Evolutionary conservation across 2,888 invertebrate genomes (phyloP), one percentile per base, ranked within the genome.

Genomic region (Nematopogon swammerdamellus): DNA sequence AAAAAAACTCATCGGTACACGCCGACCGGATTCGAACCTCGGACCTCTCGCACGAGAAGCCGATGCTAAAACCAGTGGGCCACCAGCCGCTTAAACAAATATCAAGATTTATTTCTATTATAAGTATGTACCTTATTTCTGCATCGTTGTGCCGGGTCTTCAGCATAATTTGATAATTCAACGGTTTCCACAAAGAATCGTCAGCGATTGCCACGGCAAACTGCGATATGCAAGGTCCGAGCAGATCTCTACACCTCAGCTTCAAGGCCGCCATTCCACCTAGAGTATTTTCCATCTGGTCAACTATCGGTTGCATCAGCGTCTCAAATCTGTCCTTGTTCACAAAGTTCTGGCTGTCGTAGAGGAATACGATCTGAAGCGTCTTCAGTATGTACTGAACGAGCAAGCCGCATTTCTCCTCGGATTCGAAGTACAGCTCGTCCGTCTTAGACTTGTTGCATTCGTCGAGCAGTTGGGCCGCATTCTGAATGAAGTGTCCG

Each of bases 81-180:
- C n/a, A n/a, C n/a, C n/a, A n/a, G n/a, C n/a, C n/a, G n/a, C n/a
- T n/a, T n/a, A n/a, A n/a, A n/a, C n/a, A n/a, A n/a, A n/a, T n/a
- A n/a, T n/a, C n/a, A n/a, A n/a, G n/a, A n/a, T n/a, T n/a, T n/a
- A n/a, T n/a, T n/a, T n/a, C n/a, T n/a, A n/a, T n/a, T n/a, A n/a
- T n/a, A n/a, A n/a, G n/a, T n/a, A n/a, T n/a, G 8, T 25, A 80
- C 80, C 84, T 80, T 54, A 94, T 89, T 63, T 87, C 83, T 0
- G 90, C 82, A 52, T 85, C 85, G 56, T 85, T 82, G 59, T 90
- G 87, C 53, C 94, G 84, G 0, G 94, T 92, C 75, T 97, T 97
- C 55, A 95, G 77, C 49, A 96, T 71, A 54, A 95, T 85, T 65
- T 95, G 92, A 67, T 95, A 94, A 64, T 95, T 94, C 53, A 97